These are phyloP conservation scores for Artemia franciscana DNA, from an alignment of 1,140 invertebrate species.

Conservation along the genomic window DNA sequence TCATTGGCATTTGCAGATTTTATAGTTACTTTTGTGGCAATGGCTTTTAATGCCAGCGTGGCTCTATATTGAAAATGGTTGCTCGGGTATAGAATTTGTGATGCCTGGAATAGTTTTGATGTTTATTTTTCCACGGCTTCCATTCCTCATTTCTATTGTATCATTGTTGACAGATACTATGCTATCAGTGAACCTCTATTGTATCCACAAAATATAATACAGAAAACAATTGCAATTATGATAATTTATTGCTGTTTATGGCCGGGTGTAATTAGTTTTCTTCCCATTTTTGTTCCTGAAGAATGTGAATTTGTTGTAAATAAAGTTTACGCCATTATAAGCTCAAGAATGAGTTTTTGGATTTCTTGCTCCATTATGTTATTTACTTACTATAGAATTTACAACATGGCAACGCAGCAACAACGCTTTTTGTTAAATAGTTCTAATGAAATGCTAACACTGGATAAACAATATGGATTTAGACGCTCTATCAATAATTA, in stretches of 20 bases:
- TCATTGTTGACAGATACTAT: slow-evolving; percentile 70
- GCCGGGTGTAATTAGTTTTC: slow-evolving; percentile 74
- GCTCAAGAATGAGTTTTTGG: slow-evolving; percentile 85
- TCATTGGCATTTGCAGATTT: slow-evolving; percentile 69
- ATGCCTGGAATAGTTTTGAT: slow-evolving; percentile 90
- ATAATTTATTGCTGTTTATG: slow-evolving; percentile 70
- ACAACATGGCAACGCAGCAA: slow-evolving; percentile 67
- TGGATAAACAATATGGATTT: no score
- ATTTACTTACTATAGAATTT: slow-evolving; percentile 71
- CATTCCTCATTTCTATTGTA: slow-evolving; percentile 80
- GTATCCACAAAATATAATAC: slow-evolving; percentile 68
- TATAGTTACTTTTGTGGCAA: slow-evolving; percentile 67
- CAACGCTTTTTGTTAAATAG: slow-evolving; percentile 57
- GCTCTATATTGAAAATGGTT: slow-evolving; percentile 41
- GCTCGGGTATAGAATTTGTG: slow-evolving; percentile 65
- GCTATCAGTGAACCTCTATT: slow-evolving; percentile 68
- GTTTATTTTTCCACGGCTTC: slow-evolving; percentile 83
- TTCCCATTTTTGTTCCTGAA: slow-evolving; percentile 73
- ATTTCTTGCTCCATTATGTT: slow-evolving; percentile 87
- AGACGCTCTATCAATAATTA: no score
- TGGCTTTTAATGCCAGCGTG: slow-evolving; percentile 80
- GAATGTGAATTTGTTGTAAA: slow-evolving; percentile 47
- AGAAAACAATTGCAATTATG: slow-evolving; percentile 66
- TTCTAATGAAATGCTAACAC: no score
- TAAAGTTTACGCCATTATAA: slow-evolving; percentile 57